These are phyloP conservation scores for Chunga burmeisteri DNA, from an alignment of 2,113 vertebrate species.

Conservation along the genomic window DNA sequence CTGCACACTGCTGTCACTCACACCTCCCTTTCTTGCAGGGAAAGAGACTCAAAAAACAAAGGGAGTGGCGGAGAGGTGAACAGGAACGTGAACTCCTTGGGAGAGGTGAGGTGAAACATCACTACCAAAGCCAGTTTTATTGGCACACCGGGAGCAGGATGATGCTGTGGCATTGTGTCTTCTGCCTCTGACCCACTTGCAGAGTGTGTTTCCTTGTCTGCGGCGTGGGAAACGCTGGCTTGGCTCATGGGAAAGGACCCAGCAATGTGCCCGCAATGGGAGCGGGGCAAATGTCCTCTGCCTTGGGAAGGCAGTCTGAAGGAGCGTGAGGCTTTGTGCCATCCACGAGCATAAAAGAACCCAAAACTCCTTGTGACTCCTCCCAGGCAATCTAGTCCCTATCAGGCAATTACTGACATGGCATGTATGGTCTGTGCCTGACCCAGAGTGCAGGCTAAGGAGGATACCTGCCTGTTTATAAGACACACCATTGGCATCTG, in stretches of 20 bases:
- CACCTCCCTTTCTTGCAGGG: constrained; percentile 13
- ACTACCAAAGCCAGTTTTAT: neutral
- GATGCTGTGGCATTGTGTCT: accelerated
- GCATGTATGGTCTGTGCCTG: neutral
- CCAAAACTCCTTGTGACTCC: neutral
- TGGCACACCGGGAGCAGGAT: neutral
- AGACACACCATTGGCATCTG: neutral
- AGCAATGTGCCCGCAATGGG: neutral
- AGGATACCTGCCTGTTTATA: constrained; percentile 28
- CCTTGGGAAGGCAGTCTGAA: neutral
- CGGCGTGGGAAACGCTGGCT: accelerated
- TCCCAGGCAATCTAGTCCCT: neutral
- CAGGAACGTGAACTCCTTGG: constrained; percentile 8
- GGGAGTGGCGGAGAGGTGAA: neutral
- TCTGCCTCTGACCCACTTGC: neutral
- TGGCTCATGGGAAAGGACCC: neutral
- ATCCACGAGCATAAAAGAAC: neutral
- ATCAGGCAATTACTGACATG: accelerated
- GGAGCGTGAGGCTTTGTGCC: neutral
- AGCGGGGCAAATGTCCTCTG: neutral
- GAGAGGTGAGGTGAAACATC: constrained; percentile 45
- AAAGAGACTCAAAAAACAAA: constrained; percentile 6
- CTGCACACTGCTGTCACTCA: neutral
- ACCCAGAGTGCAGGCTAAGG: neutral
- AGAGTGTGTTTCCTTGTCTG: neutral